phyloP scores from a whole-genome alignment of 2,797 vertebrate species.

The Petrocephalus schoutedeni region DNA sequence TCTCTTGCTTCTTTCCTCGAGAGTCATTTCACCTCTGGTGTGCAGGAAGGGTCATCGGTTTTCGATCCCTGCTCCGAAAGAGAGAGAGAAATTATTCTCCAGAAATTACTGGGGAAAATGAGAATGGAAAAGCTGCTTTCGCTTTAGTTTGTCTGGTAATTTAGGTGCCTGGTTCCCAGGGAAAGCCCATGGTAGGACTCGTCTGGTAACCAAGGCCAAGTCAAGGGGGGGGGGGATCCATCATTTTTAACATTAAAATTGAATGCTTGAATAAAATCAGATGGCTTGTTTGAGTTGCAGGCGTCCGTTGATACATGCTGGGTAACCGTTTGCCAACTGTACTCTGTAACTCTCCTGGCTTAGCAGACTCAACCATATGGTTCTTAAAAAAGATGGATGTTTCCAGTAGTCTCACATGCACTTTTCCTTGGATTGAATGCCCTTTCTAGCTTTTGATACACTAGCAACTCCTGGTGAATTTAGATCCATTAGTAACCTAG shows the following conservation, averaged over 20 bases:
- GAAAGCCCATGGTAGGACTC: neutral
- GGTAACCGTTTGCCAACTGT: neutral
- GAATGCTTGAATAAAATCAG: neutral
- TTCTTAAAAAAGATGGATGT: neutral
- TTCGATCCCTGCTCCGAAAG: constrained; percentile 34
- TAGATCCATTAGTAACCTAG: constrained; percentile 3
- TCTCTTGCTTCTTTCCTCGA: constrained; percentile 52
- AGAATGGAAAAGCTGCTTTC: constrained; percentile 9
- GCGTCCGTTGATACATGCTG: neutral
- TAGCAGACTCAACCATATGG: neutral
- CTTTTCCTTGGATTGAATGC: neutral
- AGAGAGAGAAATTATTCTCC: neutral
- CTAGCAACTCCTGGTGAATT: neutral
- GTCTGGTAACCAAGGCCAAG: neutral
- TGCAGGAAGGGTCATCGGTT: constrained; percentile 46
- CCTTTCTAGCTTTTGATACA: neutral
- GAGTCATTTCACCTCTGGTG: constrained; percentile 53
- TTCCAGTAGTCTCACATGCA: neutral
- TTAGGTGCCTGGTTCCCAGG: neutral
- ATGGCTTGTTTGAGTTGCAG: neutral
- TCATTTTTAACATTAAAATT: neutral
- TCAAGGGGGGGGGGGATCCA: neutral
- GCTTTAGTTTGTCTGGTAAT: neutral
- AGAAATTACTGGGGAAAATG: constrained; percentile 7
- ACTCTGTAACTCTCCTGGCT: neutral